Conservation (phyloP, 2,113 vertebrate species). For the Marmota monax region DNA sequence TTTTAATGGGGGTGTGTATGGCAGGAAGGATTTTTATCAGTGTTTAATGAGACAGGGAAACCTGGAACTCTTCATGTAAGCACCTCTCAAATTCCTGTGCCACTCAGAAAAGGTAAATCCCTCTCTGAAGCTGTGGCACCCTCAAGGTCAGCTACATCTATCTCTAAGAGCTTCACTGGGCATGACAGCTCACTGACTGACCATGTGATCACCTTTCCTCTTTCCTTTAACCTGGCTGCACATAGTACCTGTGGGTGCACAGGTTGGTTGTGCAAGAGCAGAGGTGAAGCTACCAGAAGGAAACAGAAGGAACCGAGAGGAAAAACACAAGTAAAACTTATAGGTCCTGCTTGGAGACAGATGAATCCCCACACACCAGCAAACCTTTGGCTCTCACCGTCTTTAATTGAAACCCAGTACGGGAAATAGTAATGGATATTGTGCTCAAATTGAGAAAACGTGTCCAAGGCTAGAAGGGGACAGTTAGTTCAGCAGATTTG, state of each 20-base stretch:
- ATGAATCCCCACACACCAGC: not conserved
- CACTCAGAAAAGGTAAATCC: accelerated
- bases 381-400: constrained; percentile 46
- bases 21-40: not conserved
- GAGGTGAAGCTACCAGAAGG: not conserved
- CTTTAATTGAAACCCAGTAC: constrained; percentile 87
- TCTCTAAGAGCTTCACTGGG: not conserved
- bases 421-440: constrained; percentile 87
- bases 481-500: constrained; percentile 89
- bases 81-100: not conserved
- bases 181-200: not conserved
- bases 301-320: not conserved
- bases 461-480: constrained; percentile 84
- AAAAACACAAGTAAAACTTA: not conserved
- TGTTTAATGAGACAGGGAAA: not conserved
- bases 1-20: not conserved
- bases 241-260: not conserved
- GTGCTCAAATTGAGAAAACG: constrained; percentile 85
- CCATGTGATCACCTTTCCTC: not conserved
- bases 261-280: not conserved
- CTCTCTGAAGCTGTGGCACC: not conserved
- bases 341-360: constrained; percentile 45
- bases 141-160: not conserved
- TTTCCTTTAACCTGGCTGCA: not conserved
- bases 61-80: not conserved